These are phyloP conservation scores for Holotrichia oblita DNA, from an alignment of 1,140 invertebrate genomes.

Conservation along the genomic window DNA sequence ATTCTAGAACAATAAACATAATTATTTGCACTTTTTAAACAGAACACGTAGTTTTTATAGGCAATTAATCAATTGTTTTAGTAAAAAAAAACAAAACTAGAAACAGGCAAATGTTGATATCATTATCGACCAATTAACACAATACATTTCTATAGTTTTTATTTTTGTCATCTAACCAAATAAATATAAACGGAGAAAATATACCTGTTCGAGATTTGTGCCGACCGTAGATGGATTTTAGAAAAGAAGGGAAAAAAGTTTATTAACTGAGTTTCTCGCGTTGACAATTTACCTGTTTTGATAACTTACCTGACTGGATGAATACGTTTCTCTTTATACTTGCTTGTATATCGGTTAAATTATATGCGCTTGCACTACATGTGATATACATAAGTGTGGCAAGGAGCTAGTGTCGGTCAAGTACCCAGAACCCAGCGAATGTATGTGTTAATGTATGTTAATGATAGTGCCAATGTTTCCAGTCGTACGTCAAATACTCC, in stretches of 20 bases:
- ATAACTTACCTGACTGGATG: conserved; percentile 14
- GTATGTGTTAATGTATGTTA: background rate
- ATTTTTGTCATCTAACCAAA: background rate
- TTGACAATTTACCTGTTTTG: conserved; percentile 20
- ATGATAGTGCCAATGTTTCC: background rate
- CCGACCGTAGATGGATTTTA: conserved; percentile 16
- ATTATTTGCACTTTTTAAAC: no score
- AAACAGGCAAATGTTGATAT: background rate
- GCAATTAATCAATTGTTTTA: background rate
- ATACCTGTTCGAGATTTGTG: conserved; percentile 16
- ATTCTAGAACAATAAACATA: no score
- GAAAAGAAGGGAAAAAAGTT: conserved; percentile 10
- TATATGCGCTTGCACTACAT: background rate
- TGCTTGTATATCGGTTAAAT: no score
- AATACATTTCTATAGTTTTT: background rate
- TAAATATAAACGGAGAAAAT: background rate
- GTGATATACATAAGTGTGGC: background rate
- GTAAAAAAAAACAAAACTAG: background rate
- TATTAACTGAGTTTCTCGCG: conserved; percentile 20
- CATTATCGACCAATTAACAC: background rate
- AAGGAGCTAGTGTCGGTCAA: conserved; percentile 5
- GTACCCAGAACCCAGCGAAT: background rate
- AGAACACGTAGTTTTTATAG: no score
- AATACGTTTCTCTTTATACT: background rate
- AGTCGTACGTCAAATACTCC: background rate